Percentiles rank a stretch among this genome's conserved stretches.
phyloP scores from a whole-genome alignment of 2,113 vertebrate genomes.

The Acanthisitta chloris region DNA sequence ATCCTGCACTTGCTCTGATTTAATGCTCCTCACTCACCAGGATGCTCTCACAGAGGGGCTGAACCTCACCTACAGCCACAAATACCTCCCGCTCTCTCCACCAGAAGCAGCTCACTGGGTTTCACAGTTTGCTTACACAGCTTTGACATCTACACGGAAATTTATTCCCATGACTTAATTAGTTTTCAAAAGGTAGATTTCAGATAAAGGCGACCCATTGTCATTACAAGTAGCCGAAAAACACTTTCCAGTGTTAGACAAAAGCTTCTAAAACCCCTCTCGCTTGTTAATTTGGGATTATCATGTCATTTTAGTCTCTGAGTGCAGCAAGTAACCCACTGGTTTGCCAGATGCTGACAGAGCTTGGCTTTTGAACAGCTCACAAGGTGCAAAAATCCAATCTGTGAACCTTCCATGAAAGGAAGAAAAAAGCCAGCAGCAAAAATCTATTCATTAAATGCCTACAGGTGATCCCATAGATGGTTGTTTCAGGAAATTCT shows the following conservation, averaged over 20 bases:
- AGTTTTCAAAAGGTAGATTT: background rate
- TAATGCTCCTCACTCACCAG: background rate
- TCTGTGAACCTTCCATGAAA: background rate
- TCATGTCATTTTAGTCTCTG: background rate
- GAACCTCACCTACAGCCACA: background rate
- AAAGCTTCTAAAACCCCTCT: background rate
- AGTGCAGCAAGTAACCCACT: background rate
- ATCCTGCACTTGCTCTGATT: background rate
- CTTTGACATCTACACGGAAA: background rate
- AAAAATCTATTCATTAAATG: background rate
- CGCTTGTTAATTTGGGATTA: background rate
- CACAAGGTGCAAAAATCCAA: background rate
- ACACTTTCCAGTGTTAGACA: background rate
- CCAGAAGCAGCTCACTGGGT: background rate
- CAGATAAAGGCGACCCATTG: background rate
- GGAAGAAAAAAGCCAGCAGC: background rate
- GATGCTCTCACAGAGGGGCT: background rate
- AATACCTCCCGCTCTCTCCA: background rate
- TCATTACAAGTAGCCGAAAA: background rate
- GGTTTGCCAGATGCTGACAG: background rate
- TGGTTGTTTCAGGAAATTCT: background rate
- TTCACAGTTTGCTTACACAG: background rate
- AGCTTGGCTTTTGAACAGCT: background rate
- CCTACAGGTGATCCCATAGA: background rate
- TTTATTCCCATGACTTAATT: background rate